These are phyloP conservation scores for Scylla paramamosain DNA, from an alignment of 1,140 invertebrate species.

Conservation along the genomic window DNA sequence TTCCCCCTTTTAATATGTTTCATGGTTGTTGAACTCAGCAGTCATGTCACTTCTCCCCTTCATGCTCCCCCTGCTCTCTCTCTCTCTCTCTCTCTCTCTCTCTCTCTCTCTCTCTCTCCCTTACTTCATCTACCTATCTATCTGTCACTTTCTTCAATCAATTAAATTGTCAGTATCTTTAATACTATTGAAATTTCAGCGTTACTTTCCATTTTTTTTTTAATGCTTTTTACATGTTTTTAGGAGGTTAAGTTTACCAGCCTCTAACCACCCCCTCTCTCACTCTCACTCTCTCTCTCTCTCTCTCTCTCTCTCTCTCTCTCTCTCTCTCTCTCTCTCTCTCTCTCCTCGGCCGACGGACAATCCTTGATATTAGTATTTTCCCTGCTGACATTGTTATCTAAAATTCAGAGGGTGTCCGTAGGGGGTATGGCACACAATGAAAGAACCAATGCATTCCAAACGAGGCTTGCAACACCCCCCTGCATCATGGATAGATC, in stretches of 20 bases:
- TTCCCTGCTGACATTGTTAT: slow-evolving; percentile 41
- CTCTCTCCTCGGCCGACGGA: not conserved
- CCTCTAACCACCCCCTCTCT: not conserved
- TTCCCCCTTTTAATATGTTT: too few species aligned
- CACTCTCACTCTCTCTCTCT: not conserved
- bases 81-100: too few species aligned
- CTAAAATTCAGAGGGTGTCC: slow-evolving; percentile 42
- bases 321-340: not conserved
- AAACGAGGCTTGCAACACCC: slow-evolving; percentile 46
- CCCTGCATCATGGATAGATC: slow-evolving; percentile 48
- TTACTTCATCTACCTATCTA: too few species aligned
- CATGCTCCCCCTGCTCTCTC: too few species aligned
- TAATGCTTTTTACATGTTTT: not conserved
- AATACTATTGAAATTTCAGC: not conserved
- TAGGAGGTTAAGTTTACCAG: not conserved
- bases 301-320: slow-evolving; percentile 10
- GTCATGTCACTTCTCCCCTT: too few species aligned
- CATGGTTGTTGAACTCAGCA: too few species aligned
- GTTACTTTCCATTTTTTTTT: not conserved
- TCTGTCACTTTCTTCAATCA: not conserved
- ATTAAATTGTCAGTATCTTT: not conserved
- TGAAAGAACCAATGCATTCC: slow-evolving; percentile 61
- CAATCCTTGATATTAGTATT: slow-evolving; percentile 48
- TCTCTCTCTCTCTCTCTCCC: not conserved
- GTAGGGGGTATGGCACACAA: slow-evolving; percentile 31